These are phyloP conservation scores for Solenopsis invicta DNA, from an alignment of 1,140 invertebrate genomes.

Conservation along the genomic window DNA sequence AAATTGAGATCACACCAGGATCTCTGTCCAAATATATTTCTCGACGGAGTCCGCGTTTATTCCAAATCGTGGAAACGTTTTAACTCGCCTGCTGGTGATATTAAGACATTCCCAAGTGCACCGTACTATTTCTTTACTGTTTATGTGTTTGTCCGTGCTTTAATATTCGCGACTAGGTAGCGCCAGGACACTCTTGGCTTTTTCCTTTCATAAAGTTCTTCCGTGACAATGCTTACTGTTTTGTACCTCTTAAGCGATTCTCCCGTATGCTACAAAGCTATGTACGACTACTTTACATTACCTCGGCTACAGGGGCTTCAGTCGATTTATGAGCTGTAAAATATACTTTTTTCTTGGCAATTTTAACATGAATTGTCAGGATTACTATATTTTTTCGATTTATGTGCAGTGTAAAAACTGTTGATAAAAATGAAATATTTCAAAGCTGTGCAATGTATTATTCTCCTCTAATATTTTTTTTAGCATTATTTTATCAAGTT, in stretches of 20 bases:
- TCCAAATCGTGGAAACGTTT: conserved; percentile 32
- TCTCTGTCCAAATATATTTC: background rate
- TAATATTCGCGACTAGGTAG: conserved; percentile 42
- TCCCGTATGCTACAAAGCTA: conserved; percentile 43
- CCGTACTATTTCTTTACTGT: conserved; percentile 36
- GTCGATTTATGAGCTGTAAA: conserved; percentile 54
- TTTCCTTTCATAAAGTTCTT: conserved; percentile 61
- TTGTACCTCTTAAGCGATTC: conserved; percentile 47
- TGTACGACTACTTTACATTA: conserved; percentile 39
- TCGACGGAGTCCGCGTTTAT: background rate
- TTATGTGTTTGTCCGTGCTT: conserved; percentile 26
- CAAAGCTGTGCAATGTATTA: background rate
- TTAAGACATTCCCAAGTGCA: conserved; percentile 48
- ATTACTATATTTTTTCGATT: conserved; percentile 1
- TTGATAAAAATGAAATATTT: background rate
- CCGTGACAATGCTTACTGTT: conserved; percentile 31
- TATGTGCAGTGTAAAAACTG: background rate
- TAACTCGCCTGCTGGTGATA: conserved; percentile 24
- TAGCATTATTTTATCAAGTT: background rate
- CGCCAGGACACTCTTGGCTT: conserved; percentile 19
- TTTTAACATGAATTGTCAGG: conserved; percentile 4
- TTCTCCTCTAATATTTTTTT: background rate
- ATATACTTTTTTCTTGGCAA: conserved; percentile 5
- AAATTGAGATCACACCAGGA: conserved; percentile 16
- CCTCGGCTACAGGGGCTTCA: conserved; percentile 6